These are phyloP conservation scores for Euglossa dilemma DNA, from an alignment of 1,140 invertebrate genomes.

Conservation along the genomic window DNA sequence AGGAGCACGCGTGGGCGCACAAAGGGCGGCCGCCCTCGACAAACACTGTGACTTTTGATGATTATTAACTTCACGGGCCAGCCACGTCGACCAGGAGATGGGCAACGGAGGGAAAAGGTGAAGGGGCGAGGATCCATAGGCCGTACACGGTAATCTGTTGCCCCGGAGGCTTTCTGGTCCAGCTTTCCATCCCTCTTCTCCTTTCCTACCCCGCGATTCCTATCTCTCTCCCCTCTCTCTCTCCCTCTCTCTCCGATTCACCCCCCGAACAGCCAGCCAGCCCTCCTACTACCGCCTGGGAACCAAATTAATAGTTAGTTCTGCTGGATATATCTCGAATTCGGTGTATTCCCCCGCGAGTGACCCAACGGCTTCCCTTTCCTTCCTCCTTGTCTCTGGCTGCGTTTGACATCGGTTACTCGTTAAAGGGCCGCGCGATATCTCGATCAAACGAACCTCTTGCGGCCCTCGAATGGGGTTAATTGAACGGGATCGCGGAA, in stretches of 20 bases:
- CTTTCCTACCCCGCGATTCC: slow-evolving; percentile 19
- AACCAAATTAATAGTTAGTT: slow-evolving; percentile 82
- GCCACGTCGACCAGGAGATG: slow-evolving; percentile 72
- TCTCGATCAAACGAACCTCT: slow-evolving; percentile 68
- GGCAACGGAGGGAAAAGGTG: slow-evolving; percentile 54
- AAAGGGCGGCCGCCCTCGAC: slow-evolving; percentile 81
- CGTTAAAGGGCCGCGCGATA: slow-evolving; percentile 68
- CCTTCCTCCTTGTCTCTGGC: slow-evolving; percentile 57
- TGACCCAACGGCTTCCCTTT: slow-evolving; percentile 57
- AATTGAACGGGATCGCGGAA: slow-evolving; percentile 66
- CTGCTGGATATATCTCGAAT: slow-evolving; percentile 78
- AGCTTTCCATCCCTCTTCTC: slow-evolving; percentile 57
- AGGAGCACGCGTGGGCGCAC: slow-evolving; percentile 80
- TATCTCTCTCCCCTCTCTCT: slow-evolving; percentile 38
- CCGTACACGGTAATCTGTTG: slow-evolving; percentile 79
- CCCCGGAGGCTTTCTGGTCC: slow-evolving; percentile 76
- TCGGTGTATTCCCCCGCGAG: slow-evolving; percentile 69
- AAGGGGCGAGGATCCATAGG: slow-evolving; percentile 61
- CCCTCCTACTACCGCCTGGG: slow-evolving; percentile 74
- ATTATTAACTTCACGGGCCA: slow-evolving; percentile 82
- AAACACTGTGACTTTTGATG: slow-evolving; percentile 83
- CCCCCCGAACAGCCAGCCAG: neutral
- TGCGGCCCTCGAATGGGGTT: slow-evolving; percentile 65
- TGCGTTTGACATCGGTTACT: slow-evolving; percentile 72
- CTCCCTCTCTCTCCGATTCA: slow-evolving; percentile 48